Evolutionary conservation across 1,140 invertebrate genomes (phyloP), one percentile per base, ranked within the genome.

Genomic region (Sminthurides bifidus): DNA sequence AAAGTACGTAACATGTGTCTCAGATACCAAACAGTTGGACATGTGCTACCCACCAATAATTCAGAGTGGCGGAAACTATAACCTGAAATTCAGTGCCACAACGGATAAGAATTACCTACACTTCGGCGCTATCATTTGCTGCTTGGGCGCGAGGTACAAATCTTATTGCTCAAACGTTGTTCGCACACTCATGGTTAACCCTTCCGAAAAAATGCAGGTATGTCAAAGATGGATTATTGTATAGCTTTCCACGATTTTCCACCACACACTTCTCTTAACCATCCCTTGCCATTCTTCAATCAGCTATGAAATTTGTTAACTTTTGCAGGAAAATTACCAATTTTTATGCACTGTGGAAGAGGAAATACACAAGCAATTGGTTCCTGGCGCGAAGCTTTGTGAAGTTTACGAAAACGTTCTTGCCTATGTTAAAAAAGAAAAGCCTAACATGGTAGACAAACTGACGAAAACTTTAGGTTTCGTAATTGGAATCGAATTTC

Each of bases 31-130:
- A 17, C 82, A 91, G 68, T 76, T 98, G 4, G 94, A 98, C 68
- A 90, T 94, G 79, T 98, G 94, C 71, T 99, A 98, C 72, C 92
- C 92, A 2, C 85, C 94, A 0, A 98, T 99, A 55, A 92, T 99
- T 68, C 95, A 98, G 70, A 97, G 92, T 61, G 95, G 95, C 27
- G 93, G 92, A 6, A 86, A 92, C 68, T 98, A 97, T 74, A 91
- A 82, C 68, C 76, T 99, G 1, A 99, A 98, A 73, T 98, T 98
- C 69, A 95, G 89, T 69, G 88, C 85, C 40, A 80, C 74, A 29
- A 93, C 91, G 66, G 90, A 97, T 69, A 93, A 98, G 69, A 94
- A 93, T 68, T 78, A 79, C 61, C 71, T 98, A 44, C 90, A 98
- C 70, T 98, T 97, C 75, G 95, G 93, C 38, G 82, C 91, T 0